These are phyloP conservation scores for Perca flavescens DNA, from an alignment of 2,113 vertebrate genomes.

Conservation along the genomic window DNA sequence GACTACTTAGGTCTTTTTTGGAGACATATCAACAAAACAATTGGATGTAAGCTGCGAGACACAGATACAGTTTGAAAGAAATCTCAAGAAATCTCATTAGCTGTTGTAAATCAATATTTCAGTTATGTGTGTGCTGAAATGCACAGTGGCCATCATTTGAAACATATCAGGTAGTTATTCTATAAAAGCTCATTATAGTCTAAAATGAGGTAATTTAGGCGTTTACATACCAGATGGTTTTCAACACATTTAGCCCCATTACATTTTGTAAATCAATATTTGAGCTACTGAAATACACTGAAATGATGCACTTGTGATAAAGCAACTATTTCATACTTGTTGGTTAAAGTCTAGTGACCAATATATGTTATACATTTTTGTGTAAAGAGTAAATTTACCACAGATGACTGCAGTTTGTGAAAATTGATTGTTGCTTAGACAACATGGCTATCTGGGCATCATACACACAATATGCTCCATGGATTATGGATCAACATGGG, in stretches of 20 bases:
- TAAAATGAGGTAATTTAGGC: constrained; percentile 35
- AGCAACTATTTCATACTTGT: background rate
- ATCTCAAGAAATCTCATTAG: constrained; percentile 42
- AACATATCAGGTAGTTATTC: constrained; percentile 26
- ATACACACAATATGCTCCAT: constrained; percentile 14
- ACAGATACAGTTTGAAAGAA: constrained; percentile 5
- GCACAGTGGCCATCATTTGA: constrained; percentile 6
- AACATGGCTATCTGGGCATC: background rate
- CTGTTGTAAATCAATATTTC: constrained; percentile 29
- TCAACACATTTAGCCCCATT: constrained; percentile 52
- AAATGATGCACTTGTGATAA: constrained; percentile 12
- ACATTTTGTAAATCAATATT: constrained; percentile 59
- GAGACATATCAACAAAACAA: background rate
- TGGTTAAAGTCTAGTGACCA: background rate
- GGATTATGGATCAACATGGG: constrained; percentile 55
- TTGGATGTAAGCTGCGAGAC: background rate
- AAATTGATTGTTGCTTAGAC: background rate
- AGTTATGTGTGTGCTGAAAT: constrained; percentile 24
- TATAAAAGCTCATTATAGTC: constrained; percentile 41
- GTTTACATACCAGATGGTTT: constrained; percentile 31
- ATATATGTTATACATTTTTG: background rate
- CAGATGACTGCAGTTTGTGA: background rate
- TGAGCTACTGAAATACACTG: background rate
- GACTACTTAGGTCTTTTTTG: constrained; percentile 10
- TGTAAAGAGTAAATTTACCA: background rate